phyloP scores from a whole-genome alignment of 2,888 invertebrate species.

The Bombylius discolor region DNA sequence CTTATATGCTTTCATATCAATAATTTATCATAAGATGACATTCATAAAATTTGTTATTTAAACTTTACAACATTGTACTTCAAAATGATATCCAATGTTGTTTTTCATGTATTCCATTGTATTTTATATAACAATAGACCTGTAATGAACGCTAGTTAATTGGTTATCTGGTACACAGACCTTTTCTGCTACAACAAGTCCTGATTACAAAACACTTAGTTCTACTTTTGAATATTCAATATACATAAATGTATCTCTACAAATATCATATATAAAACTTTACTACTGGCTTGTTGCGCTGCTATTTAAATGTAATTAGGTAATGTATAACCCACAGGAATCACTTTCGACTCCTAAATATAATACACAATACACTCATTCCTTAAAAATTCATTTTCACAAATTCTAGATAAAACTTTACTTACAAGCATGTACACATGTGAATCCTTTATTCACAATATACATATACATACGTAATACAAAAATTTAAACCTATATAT shows the following conservation, averaged over 20 bases:
- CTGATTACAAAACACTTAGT: slow-evolving; percentile 12
- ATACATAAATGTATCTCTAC: neutral
- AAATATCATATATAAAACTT: too few species aligned
- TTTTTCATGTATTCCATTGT: neutral
- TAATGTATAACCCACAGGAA: slow-evolving; percentile 10
- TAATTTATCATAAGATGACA: neutral
- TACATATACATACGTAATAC: too few species aligned
- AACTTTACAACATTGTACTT: neutral
- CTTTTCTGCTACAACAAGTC: neutral
- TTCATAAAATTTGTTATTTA: neutral
- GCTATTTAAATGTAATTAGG: slow-evolving; percentile 21
- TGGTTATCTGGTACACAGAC: slow-evolving; percentile 1
- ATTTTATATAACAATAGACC: neutral
- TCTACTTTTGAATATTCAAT: slow-evolving; percentile 1
- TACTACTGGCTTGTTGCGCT: slow-evolving; percentile 17
- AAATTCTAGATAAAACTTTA: too few species aligned
- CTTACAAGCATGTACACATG: too few species aligned
- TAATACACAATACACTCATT: too few species aligned
- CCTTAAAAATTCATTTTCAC: too few species aligned
- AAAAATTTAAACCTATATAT: too few species aligned
- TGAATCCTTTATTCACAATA: too few species aligned
- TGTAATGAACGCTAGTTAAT: slow-evolving; percentile 4
- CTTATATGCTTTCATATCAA: neutral
- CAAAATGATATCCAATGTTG: neutral
- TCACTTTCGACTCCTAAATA: too few species aligned